phyloP scores from a whole-genome alignment of 2,797 vertebrate genomes.

The Phaenicophaeus curvirostris region DNA sequence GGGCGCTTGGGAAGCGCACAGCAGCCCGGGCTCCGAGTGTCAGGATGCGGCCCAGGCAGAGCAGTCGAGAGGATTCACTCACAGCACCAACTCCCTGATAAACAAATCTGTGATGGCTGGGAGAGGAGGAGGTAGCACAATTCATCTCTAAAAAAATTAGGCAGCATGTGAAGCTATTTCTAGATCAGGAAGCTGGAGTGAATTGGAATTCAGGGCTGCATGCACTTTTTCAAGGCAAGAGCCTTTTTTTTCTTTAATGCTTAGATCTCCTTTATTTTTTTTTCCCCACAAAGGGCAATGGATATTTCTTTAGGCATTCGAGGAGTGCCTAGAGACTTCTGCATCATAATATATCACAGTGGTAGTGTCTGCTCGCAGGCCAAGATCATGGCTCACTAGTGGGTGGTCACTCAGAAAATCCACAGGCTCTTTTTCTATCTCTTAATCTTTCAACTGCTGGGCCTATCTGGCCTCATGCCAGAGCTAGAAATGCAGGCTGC shows the following conservation, averaged over 20 bases:
- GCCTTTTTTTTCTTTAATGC: background rate
- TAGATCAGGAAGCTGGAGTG: slow-evolving; percentile 52
- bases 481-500: background rate
- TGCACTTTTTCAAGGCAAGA: slow-evolving; percentile 28
- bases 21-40: background rate
- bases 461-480: slow-evolving; percentile 14
- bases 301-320: background rate
- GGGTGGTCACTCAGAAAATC: slow-evolving; percentile 64
- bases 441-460: slow-evolving; percentile 47
- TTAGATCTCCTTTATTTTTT: background rate
- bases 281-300: background rate
- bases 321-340: slow-evolving; percentile 7
- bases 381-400: slow-evolving; percentile 36
- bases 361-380: slow-evolving; percentile 1
- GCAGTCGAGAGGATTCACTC: slow-evolving; percentile 37
- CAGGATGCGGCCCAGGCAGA: slow-evolving; percentile 13
- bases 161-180: slow-evolving; percentile 59
- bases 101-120: slow-evolving; percentile 37
- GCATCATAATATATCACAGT: slow-evolving; percentile 31
- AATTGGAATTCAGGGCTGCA: slow-evolving; percentile 26
- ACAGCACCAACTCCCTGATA: slow-evolving; percentile 11
- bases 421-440: slow-evolving; percentile 22
- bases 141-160: slow-evolving; percentile 64
- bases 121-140: slow-evolving; percentile 64
- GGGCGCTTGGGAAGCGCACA: slow-evolving; percentile 13